Conservation (phyloP, 2,888 invertebrate species). For the Odontothrips loti region DNA sequence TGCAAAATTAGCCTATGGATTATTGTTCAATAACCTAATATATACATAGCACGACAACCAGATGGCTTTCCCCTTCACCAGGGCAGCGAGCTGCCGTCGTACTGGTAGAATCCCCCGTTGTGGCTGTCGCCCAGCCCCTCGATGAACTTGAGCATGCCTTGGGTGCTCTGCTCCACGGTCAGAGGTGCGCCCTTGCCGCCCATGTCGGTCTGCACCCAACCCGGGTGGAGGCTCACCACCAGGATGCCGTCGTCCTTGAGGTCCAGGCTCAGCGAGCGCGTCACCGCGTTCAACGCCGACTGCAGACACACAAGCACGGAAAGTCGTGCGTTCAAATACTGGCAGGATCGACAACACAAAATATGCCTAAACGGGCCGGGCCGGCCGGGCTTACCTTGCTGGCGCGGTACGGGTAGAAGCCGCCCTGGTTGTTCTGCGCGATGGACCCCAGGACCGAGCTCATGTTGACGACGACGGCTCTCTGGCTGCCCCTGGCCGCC, state of each 20-base stretch:
- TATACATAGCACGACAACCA: too few species aligned
- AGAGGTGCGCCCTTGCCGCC: slow-evolving; percentile 77
- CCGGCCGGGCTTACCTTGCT: slow-evolving; percentile 71
- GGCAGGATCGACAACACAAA: background rate
- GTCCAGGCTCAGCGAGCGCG: slow-evolving; percentile 78
- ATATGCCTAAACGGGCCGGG: too few species aligned
- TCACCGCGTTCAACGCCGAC: slow-evolving; percentile 82
- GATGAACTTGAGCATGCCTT: slow-evolving; percentile 63
- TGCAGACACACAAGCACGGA: slow-evolving; percentile 45
- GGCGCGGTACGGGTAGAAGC: slow-evolving; percentile 77
- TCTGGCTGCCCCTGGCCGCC: slow-evolving; percentile 55
- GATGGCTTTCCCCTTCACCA: slow-evolving; percentile 57
- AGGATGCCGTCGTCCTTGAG: slow-evolving; percentile 69
- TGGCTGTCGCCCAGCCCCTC: slow-evolving; percentile 58
- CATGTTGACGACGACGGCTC: slow-evolving; percentile 76
- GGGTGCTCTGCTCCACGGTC: slow-evolving; percentile 63
- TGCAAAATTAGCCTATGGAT: too few species aligned
- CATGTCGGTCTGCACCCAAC: slow-evolving; percentile 89
- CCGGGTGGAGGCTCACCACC: slow-evolving; percentile 74
- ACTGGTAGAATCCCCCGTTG: slow-evolving; percentile 73
- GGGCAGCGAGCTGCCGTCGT: slow-evolving; percentile 66
- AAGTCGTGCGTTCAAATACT: background rate
- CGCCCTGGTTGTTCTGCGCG: slow-evolving; percentile 66
- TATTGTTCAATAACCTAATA: too few species aligned
- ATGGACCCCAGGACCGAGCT: slow-evolving; percentile 79